Base-by-base conservation (phyloP, 2,113 vertebrate species). In the Pachyramphus minor region DNA sequence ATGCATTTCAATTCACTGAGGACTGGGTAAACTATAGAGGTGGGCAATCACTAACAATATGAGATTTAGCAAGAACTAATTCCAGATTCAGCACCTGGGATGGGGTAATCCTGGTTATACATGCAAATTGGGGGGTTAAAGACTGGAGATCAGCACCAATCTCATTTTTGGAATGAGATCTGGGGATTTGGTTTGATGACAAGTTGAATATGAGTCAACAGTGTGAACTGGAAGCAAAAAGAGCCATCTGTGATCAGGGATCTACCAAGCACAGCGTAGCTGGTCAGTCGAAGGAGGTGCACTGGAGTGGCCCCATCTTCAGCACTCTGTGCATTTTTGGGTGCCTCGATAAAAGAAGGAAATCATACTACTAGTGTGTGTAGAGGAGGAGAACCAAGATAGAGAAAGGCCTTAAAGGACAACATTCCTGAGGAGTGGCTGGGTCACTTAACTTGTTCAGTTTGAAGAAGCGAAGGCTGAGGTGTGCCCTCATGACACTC, bases 361-460 rank as follows among this genome's bases (percentile, higher is more conserved):
- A 22, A 35, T 27, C 12, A 47, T 30, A 28, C 31, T 55, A 10
- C 14, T 77, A 37, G 5, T 17, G 12, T 25, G 35, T 37, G 23
- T 27, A 79, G 33, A 69, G 20, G 25, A 63, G 8, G 14, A 20
- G 0, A 2, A 68, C 14, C 11, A 50, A 78, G 47, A 39, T 20
- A 10, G 31, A 42, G 44, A 59, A 66, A 47, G 12, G 12, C 7
- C 19, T 83, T 3, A 2, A 2, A 77, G 14, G 31, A 17, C 24
- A 77, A n/a, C 21, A 39, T 8, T 58, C 69, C 21, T 0, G 0
- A 52, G 12, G 24, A 52, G 8, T 0, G 3, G n/a, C 11, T 19
- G 6, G 55, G 27, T 58, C 15, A 37, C 6, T 47, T 68, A 8
- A 14, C 37, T 84, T 74, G 27, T 62, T 84, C 47, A 62, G 47